Conservation (phyloP, 1,140 invertebrate species). For the Bombyx mori region DNA sequence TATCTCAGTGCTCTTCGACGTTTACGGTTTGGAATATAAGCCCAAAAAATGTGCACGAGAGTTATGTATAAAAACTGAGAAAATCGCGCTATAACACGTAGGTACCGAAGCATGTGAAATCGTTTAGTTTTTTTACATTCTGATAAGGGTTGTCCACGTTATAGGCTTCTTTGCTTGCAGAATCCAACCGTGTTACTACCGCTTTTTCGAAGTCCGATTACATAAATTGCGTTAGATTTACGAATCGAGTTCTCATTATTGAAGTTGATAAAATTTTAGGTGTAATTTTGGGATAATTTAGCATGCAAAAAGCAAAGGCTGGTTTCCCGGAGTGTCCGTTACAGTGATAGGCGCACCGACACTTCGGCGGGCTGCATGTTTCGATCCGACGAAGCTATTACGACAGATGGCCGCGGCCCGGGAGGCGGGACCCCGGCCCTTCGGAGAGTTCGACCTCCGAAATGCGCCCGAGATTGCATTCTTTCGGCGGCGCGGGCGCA, state of each 20-base stretch:
- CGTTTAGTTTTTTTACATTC: conserved; percentile 45
- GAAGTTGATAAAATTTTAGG: not conserved
- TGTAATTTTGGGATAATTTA: conserved; percentile 36
- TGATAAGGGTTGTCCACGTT: not conserved
- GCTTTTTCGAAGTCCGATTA: no score
- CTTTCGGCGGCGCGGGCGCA: conserved; percentile 69
- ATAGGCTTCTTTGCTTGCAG: not conserved
- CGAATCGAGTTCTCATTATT: no score
- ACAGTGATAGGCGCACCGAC: conserved; percentile 37
- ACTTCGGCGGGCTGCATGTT: conserved; percentile 42
- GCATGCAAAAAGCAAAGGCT: conserved; percentile 43
- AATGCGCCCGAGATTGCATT: conserved; percentile 70
- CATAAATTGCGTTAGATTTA: no score
- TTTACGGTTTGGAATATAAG: no score
- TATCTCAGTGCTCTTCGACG: conserved; percentile 5
- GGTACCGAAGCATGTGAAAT: conserved; percentile 32
- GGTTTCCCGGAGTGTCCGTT: conserved; percentile 54
- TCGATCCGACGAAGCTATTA: conserved; percentile 59
- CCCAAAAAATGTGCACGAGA: conserved; percentile 32
- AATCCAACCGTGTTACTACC: no score
- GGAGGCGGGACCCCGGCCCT: conserved; percentile 57
- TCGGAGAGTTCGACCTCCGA: conserved; percentile 68
- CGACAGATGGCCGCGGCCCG: conserved; percentile 59
- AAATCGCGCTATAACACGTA: conserved; percentile 45
- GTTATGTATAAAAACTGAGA: conserved; percentile 64